Conservation (phyloP, 2,888 invertebrate species). For the Epiperipatus broadwayi region DNA sequence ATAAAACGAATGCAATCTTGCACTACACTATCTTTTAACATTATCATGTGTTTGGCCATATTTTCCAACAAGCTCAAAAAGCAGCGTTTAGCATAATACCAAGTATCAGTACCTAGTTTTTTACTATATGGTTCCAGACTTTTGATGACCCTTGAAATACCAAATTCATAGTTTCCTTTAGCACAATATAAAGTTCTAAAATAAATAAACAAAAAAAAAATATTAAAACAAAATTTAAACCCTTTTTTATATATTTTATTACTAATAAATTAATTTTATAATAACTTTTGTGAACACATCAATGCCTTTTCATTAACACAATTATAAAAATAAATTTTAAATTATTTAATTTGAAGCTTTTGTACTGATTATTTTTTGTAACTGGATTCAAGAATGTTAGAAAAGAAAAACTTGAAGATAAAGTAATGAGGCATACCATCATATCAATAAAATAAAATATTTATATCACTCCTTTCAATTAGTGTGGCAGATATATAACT, state of each 20-base stretch:
- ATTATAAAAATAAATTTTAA: no score
- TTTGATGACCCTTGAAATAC: slow-evolving; percentile 88
- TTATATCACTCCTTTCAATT: no score
- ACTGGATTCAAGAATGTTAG: no score
- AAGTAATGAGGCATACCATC: no score
- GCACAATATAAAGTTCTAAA: slow-evolving; percentile 78
- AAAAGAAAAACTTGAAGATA: no score
- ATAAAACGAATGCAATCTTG: slow-evolving; percentile 72
- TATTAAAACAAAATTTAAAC: slow-evolving; percentile 13
- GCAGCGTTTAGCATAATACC: slow-evolving; percentile 92
- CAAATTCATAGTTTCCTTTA: slow-evolving; percentile 97
- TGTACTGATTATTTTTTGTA: no score
- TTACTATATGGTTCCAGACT: slow-evolving; percentile 82
- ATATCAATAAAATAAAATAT: no score
- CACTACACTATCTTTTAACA: slow-evolving; percentile 62
- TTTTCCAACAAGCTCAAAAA: slow-evolving; percentile 81
- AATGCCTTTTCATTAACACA: neutral
- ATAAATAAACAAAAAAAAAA: slow-evolving; percentile 16
- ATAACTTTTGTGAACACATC: slow-evolving; percentile 4
- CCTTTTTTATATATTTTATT: slow-evolving; percentile 11
- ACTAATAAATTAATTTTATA: slow-evolving; percentile 13
- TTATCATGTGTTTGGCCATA: slow-evolving; percentile 69
- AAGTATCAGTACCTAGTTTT: slow-evolving; percentile 90
- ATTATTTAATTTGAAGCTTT: no score
- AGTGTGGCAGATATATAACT: no score